These are phyloP conservation scores for Ophion ellenae DNA, from an alignment of 2,888 invertebrate genomes.

Conservation along the genomic window DNA sequence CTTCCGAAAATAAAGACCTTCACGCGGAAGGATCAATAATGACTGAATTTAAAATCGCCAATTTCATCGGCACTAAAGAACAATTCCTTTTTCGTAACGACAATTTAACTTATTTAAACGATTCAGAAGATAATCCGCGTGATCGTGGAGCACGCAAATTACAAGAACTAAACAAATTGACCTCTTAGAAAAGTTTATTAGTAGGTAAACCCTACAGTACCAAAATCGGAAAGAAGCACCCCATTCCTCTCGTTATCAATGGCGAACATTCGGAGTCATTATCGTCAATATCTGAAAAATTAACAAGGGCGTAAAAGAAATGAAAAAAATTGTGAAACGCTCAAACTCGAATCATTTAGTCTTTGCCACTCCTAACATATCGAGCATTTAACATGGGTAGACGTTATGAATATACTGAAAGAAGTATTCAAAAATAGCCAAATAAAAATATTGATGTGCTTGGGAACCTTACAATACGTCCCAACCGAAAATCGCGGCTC, in stretches of 20 bases:
- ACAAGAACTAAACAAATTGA: neutral
- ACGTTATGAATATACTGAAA: neutral
- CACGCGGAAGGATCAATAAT: too few species aligned
- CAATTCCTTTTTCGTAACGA: slow-evolving; percentile 28
- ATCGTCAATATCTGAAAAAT: too few species aligned
- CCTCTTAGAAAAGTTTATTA: neutral
- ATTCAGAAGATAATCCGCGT: neutral
- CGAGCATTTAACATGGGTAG: neutral
- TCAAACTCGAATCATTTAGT: too few species aligned
- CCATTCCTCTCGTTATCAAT: too few species aligned
- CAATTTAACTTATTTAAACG: neutral
- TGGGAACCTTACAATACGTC: too few species aligned
- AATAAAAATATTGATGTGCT: slow-evolving; percentile 27
- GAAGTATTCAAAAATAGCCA: neutral
- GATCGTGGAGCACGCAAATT: neutral
- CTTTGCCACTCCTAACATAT: neutral
- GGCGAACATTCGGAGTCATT: too few species aligned
- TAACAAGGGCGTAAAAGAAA: too few species aligned
- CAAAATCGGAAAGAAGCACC: too few species aligned
- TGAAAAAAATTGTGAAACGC: too few species aligned
- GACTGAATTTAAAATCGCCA: too few species aligned
- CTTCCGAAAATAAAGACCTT: too few species aligned
- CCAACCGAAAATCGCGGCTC: too few species aligned
- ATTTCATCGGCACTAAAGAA: neutral
- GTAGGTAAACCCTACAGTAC: neutral